Evolutionary conservation across 2,888 invertebrate species (phyloP), one percentile per base, ranked within the genome.

Genomic region (Spisula subtruncata): DNA sequence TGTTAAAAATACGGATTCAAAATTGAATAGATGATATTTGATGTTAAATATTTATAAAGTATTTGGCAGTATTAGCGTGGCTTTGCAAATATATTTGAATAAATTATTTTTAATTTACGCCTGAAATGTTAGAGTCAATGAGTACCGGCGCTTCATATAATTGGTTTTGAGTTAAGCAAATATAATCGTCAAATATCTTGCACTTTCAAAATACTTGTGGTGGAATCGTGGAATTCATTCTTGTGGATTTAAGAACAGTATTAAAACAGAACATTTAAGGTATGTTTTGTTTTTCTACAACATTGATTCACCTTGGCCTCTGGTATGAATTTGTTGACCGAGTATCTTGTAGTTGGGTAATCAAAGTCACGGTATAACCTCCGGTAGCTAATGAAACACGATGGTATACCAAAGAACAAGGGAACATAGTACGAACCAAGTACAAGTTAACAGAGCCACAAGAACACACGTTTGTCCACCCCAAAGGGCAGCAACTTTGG

Each of bases 11-110:
- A 75, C 35, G 18, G 75, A 75, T 14, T 75, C 75, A 32, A 32
- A 35, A 29, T 35, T 75, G 35, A 75, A 35, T 75, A 75, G 29
- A 32, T 35, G 75, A 75, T 75, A 75, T 32, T 35, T 35, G 25
- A 35, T 18, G 29, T 35, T 75, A 75, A 75, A 75, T 75, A 75
- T 75, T 75, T 75, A 75, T 75, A 32, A 35, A 75, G 75, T 75
- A 32, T 75, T 75, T 32, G 75, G 75, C 2, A 35, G 75, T 35
- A 75, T 75, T 75, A 75, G 2, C 12, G 75, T 75, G 75, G 75
- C 75, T 75, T 16, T 32, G 32, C 20, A 75, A 75, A 75, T 75
- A 25, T 75, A 18, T 75, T 75, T 75, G 32, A 32, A 75, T 75
- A 75, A 75, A 75, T 18, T 75, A 32, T 75, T 25, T 14, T 29